phyloP scores from a whole-genome alignment of 2,113 vertebrate genomes.

The Gopherus flavomarginatus region DNA sequence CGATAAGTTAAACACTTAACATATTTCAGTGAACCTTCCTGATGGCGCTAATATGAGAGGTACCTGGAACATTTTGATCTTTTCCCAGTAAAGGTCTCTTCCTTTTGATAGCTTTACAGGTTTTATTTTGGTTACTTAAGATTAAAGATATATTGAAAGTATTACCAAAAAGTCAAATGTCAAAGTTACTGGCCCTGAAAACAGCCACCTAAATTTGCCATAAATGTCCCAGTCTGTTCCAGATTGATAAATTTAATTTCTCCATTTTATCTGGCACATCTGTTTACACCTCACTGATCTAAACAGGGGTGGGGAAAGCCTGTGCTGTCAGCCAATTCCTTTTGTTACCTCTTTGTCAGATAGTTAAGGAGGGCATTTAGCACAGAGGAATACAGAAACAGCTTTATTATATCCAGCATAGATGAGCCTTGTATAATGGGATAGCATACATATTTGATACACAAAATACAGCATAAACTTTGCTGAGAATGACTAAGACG shows the following conservation, averaged over 20 bases:
- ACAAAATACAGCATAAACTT: not conserved
- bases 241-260: not conserved
- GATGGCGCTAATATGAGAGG: not conserved
- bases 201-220: not conserved
- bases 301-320: accelerated
- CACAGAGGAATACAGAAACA: not conserved
- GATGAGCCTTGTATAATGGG: not conserved
- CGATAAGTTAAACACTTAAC: not conserved
- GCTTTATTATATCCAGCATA: not conserved
- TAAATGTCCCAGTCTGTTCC: not conserved
- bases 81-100: accelerated
- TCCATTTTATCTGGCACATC: not conserved
- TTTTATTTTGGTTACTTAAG: not conserved
- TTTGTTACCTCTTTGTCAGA: not conserved
- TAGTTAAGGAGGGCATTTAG: not conserved
- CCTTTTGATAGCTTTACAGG: not conserved
- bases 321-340: not conserved
- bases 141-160: not conserved
- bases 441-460: not conserved
- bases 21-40: no score
- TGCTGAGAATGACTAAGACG: not conserved
- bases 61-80: not conserved
- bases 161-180: not conserved
- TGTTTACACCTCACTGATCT: not conserved
- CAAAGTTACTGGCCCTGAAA: not conserved